Evolutionary conservation across 2,113 vertebrate species (phyloP).

Genomic region (Euleptes europaea): DNA sequence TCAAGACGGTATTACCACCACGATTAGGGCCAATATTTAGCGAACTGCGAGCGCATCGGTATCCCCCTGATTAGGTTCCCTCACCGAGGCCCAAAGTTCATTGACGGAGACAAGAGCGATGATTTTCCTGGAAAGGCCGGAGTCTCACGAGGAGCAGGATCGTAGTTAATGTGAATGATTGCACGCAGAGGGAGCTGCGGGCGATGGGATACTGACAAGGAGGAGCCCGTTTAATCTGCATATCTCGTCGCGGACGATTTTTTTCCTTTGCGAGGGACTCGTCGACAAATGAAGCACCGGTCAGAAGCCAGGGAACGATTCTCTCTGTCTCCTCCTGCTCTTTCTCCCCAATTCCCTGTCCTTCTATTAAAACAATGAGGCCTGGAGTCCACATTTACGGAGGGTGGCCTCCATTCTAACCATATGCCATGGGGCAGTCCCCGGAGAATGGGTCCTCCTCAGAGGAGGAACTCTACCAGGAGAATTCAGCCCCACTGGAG

Average conservation of each 20-base stretch:
- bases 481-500: no score
- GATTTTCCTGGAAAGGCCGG: not conserved
- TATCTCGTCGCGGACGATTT: not conserved
- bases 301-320: not conserved
- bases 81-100: not conserved
- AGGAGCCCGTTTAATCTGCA: not conserved
- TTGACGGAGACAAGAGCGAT: slow-evolving; percentile 1
- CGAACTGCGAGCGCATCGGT: slow-evolving; percentile 21
- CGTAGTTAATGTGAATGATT: not conserved
- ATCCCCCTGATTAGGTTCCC: slow-evolving; percentile 14
- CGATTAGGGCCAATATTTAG: not conserved
- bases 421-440: no score
- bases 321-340: not conserved
- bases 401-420: no score
- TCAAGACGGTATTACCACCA: no score
- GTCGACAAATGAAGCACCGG: not conserved
- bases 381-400: no score
- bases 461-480: no score
- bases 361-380: no score
- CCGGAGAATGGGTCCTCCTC: no score
- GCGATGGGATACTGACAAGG: accelerated
- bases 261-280: accelerated
- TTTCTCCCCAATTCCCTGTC: no score
- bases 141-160: not conserved
- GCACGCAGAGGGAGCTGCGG: not conserved